phyloP scores from a whole-genome alignment of 2,888 invertebrate species.

The Thecophora atra region DNA sequence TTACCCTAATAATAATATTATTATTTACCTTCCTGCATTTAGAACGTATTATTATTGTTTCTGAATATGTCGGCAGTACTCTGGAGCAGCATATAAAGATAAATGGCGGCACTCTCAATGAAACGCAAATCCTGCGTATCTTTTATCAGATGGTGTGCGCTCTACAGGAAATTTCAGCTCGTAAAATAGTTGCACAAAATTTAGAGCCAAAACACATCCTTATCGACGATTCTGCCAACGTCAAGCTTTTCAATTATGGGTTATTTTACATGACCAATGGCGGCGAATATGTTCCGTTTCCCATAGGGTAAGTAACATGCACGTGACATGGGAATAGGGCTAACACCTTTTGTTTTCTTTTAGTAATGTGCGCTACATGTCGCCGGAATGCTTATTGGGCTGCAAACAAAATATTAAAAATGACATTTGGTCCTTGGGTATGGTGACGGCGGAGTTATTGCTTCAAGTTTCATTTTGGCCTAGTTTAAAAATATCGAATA shows the following conservation, averaged over 20 bases:
- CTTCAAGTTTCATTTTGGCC: conserved; percentile 78
- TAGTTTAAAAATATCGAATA: conserved; percentile 76
- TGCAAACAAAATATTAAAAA: conserved; percentile 77
- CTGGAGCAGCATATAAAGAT: conserved; percentile 69
- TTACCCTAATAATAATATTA: background rate
- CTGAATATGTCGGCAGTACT: conserved; percentile 79
- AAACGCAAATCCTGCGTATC: conserved; percentile 71
- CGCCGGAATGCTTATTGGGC: conserved; percentile 82
- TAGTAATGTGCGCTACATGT: conserved; percentile 80
- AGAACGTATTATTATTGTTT: conserved; percentile 85
- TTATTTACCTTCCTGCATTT: conserved; percentile 38
- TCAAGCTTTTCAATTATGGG: conserved; percentile 94
- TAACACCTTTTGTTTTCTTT: conserved; percentile 33
- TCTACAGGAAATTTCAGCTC: conserved; percentile 76
- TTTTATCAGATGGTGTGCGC: conserved; percentile 79
- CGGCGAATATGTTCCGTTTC: conserved; percentile 89
- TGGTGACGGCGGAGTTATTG: conserved; percentile 83
- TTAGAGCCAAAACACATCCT: conserved; percentile 85
- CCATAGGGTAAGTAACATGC: conserved; percentile 74
- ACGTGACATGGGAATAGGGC: background rate
- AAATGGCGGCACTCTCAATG: conserved; percentile 62
- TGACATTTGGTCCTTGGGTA: conserved; percentile 95
- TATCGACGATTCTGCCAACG: conserved; percentile 75
- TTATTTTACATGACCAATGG: conserved; percentile 89
- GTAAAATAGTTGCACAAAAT: conserved; percentile 81